Evolutionary conservation across 2,797 vertebrate species (phyloP), one percentile per base, ranked within the genome.

Genomic region (Otus scops): DNA sequence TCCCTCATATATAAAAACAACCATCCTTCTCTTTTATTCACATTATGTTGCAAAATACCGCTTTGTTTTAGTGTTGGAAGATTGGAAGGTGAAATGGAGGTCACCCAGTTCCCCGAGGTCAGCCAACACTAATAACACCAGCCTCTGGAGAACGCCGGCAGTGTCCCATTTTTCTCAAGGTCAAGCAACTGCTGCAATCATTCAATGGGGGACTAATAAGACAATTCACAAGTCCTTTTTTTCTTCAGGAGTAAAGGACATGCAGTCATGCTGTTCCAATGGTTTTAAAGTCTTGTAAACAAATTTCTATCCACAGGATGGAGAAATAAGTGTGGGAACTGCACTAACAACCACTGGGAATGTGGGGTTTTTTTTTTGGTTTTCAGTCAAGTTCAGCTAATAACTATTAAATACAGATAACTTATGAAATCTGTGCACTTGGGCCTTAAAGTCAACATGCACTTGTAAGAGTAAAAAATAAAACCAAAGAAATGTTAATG

Each of bases 61-160:
- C 69, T 91, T 94, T 88, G 51, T 91, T 93, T 93, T 73, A 50
- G 41, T 76, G 48, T 59, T 89, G 88, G 75, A 23, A 91, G 41
- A 96, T 64, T 69, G 88, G 54, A 95, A 74, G 94, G 89, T 96
- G 87, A 97, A 77, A 82, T 77, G 73, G 89, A 97, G 94, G 95
- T 95, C 80, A 91, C 19, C 38, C 39, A 61, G 84, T 28, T 95
- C 92, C 92, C 91, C 0, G 65, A 95, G 88, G 77, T 89, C 89
- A 92, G 60, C 34, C 26, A 74, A 69, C 79, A 84, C 88, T 93
- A 89, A 96, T 97, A 97, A 91, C 64, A 67, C 85, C 89, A 89
- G 85, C 69, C 85, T 85, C 90, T 89, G 77, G 88, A 97, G 96
- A 96, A 89, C 0, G 0, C 79, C 45, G 13, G 51, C 87, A 83